Percentiles rank a stretch among this genome's conserved stretches.
Evolutionary conservation across 2,113 vertebrate species (phyloP).

Genomic region (Falco punctatus): DNA sequence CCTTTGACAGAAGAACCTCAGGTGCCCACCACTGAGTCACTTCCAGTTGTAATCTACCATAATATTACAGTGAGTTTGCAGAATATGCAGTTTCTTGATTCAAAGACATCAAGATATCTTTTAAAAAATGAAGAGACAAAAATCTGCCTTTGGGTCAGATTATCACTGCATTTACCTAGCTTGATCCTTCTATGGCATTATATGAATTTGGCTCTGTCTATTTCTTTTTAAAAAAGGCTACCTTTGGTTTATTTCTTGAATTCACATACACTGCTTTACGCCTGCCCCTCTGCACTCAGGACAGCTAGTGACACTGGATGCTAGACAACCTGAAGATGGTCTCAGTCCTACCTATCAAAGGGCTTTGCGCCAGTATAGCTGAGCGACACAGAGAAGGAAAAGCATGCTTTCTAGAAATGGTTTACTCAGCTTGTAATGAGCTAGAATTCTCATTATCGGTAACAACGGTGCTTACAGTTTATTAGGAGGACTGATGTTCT

Average conservation of each 20-base stretch:
- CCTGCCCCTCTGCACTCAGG: background rate
- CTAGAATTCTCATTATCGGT: background rate
- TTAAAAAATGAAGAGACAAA: background rate
- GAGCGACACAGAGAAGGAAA: background rate
- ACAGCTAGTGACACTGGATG: background rate
- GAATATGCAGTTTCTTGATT: background rate
- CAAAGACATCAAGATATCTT: background rate
- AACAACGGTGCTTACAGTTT: background rate
- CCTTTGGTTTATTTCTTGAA: background rate
- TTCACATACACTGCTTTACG: background rate
- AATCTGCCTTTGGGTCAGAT: background rate
- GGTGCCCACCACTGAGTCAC: background rate
- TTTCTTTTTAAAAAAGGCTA: background rate
- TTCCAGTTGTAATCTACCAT: background rate
- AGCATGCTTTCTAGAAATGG: background rate
- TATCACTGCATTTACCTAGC: background rate
- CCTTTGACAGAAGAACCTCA: background rate
- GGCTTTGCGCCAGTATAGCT: background rate
- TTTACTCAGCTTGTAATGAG: background rate
- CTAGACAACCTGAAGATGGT: background rate
- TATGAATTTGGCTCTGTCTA: background rate
- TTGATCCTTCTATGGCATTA: background rate
- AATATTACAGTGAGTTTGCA: background rate
- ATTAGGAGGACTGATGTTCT: background rate
- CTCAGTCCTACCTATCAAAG: background rate